phyloP scores from a whole-genome alignment of 1,140 invertebrate genomes.

The Pristionchus pacificus region DNA sequence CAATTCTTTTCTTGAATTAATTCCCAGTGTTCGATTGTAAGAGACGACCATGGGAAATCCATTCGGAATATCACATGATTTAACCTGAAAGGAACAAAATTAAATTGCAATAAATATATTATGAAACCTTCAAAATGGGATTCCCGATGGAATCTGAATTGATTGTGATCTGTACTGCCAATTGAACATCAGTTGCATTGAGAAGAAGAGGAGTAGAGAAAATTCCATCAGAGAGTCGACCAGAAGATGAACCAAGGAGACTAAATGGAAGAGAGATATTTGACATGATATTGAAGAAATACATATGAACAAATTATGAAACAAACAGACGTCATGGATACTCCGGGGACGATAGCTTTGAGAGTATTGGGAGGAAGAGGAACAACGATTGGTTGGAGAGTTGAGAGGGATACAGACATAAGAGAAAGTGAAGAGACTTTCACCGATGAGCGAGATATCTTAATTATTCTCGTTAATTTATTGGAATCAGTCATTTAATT shows the following conservation, averaged over 20 bases:
- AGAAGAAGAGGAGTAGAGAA: background rate
- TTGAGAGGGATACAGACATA: background rate
- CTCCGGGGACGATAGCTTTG: background rate
- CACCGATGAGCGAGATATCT: background rate
- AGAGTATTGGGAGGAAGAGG: background rate
- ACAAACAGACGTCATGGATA: background rate
- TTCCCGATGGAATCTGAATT: background rate
- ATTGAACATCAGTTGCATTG: background rate
- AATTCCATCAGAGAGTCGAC: background rate
- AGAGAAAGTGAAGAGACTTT: background rate
- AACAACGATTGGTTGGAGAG: background rate
- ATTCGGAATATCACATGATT: background rate
- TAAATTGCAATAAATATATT: background rate
- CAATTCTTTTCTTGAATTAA: background rate
- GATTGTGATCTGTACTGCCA: background rate
- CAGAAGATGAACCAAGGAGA: background rate
- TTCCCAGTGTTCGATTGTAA: background rate
- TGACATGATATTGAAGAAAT: background rate
- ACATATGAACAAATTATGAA: background rate
- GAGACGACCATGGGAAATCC: background rate
- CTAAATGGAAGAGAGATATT: background rate
- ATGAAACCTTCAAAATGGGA: background rate
- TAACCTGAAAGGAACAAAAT: background rate
- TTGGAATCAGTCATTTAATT: background rate
- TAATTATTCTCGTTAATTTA: background rate